Base-by-base conservation (phyloP, 2,888 invertebrate genomes). In the Ophioninae sp. region DNA sequence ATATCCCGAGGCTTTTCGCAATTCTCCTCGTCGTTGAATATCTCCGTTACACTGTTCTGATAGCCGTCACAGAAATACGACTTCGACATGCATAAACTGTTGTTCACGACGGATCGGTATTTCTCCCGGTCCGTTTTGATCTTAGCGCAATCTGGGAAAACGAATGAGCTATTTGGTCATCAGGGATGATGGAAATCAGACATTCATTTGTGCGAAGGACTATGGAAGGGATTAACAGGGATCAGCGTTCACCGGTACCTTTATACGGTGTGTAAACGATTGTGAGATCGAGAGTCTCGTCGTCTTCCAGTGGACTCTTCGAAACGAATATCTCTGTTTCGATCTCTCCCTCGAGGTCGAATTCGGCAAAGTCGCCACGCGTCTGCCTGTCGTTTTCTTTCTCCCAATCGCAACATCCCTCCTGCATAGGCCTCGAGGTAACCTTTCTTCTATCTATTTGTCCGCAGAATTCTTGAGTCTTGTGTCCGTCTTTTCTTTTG, bases 241-340 rank as follows among this genome's bases (percentile, higher is more conserved):
- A 44, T 68, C 23, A 3, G 23, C 8, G 59, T 50, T 59, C 30
- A n/a, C 1, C 1, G 59, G 17, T n/a, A 94, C 94, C 89, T 91
- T 89, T 92, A 79, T 91, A 94, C 8, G 93, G 90, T 10, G 94
- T 94, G 82, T 94, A 94, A 44, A 92, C 92, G 44, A 94, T 92
- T 56, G 89, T 89, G n/a, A 94, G 88, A 84, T 93, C 93, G 21
- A 93, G 81, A 39, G 87, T 88, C 81, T 93, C 89, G 41, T 89
- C 89, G 0, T 81, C 81, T 5, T 85, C 78, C 17, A 93, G 82
- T 1, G 88, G 88, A 75, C 89, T 88, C 78, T 90, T 91, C 0
- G 93, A 91, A 23, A 94, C 90, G 82, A 91, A 92, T 85, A 94
- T 93, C 57, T 88, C 90, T 37, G 94, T 94, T 85, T 93, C 93